Evolutionary conservation across 2,113 vertebrate genomes (phyloP), one percentile per base, ranked within the genome.

Genomic region (Dolichallabes microphthalmus): DNA sequence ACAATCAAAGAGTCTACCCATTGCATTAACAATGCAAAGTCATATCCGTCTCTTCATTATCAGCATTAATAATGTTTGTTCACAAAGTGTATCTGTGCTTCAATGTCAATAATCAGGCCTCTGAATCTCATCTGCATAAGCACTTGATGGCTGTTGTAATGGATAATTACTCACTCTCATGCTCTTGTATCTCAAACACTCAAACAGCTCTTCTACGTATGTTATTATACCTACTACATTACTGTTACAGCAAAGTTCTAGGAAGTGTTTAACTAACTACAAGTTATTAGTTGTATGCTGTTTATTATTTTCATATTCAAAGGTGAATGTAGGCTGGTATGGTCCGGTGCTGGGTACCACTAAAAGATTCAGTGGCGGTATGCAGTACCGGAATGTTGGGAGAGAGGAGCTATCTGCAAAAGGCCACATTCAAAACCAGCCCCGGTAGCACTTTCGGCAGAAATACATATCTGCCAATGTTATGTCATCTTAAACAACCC

Each of bases 41-140:
- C 50, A 35, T 32, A 5, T 50, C 20, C 1, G 12, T 74, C 22
- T 74, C 22, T 74, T 74, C 71, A 53, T 53, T 55, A 68, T 68
- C 64, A 55, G 80, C 80, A 35, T 22, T 13, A 69, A 69, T 74
- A 14, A 27, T 55, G 25, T 69, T 52, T 69, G 63, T 82, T 57
- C 27, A 57, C 64, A 82, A 82, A 82, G 30, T 71, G 30, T 69
- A 22, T 60, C 55, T 82, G 80, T 66, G 53, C 32, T 35, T 71
- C 30, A n/a, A 30, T 45, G 1, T 83, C 82, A 83, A 58, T 83
- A 58, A 74, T 71, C 52, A 55, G 39, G 64, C 27, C 64, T 71
- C 30, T 71, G 30, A 82, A 39, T 66, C 81, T 35, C 22, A 74
- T 83, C n/a, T 61, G 55, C 69, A 83, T 61, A 61, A 83, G 55